A percentile compares a stretch with the other conserved stretches of the same genome.
These are phyloP conservation scores for Altica lythri DNA, from an alignment of 2,888 invertebrate genomes.

Conservation along the genomic window DNA sequence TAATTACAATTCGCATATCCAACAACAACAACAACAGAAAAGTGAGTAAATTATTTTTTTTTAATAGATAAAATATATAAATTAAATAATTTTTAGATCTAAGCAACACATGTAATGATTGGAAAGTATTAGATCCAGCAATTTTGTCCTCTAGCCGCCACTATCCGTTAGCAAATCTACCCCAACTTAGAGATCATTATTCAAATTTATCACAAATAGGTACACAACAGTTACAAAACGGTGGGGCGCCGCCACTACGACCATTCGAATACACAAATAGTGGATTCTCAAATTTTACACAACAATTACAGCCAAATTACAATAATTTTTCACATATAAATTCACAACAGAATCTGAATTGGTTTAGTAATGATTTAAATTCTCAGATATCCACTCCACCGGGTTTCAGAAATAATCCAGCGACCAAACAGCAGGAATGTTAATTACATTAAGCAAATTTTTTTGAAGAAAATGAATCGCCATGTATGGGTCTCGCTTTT, in stretches of 20 bases:
- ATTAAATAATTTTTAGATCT: slow-evolving; percentile 52
- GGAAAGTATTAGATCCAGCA: slow-evolving; percentile 93
- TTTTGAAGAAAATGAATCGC: slow-evolving; percentile 22
- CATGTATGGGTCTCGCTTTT: slow-evolving; percentile 33
- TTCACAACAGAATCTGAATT: slow-evolving; percentile 49
- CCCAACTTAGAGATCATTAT: slow-evolving; percentile 54
- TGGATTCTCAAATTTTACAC: slow-evolving; percentile 49
- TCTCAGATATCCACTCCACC: slow-evolving; percentile 56
- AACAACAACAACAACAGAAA: slow-evolving; percentile 54
- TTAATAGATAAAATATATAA: slow-evolving; percentile 4
- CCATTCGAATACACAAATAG: slow-evolving; percentile 47
- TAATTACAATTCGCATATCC: slow-evolving; percentile 53
- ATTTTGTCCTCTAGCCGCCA: slow-evolving; percentile 78
- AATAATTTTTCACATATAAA: slow-evolving; percentile 45
- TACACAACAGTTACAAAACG: slow-evolving; percentile 49
- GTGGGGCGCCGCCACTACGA: slow-evolving; percentile 37
- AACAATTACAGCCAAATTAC: slow-evolving; percentile 49
- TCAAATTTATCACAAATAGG: slow-evolving; percentile 42
- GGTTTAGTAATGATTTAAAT: slow-evolving; percentile 54
- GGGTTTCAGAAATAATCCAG: slow-evolving; percentile 54
- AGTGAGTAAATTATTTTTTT: slow-evolving; percentile 43
- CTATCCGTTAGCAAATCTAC: slow-evolving; percentile 55
- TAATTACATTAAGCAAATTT: slow-evolving; percentile 38
- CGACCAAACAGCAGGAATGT: slow-evolving; percentile 56
- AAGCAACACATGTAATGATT: slow-evolving; percentile 71